phyloP scores from a whole-genome alignment of 2,888 invertebrate species.

The Cotesia congregata region DNA sequence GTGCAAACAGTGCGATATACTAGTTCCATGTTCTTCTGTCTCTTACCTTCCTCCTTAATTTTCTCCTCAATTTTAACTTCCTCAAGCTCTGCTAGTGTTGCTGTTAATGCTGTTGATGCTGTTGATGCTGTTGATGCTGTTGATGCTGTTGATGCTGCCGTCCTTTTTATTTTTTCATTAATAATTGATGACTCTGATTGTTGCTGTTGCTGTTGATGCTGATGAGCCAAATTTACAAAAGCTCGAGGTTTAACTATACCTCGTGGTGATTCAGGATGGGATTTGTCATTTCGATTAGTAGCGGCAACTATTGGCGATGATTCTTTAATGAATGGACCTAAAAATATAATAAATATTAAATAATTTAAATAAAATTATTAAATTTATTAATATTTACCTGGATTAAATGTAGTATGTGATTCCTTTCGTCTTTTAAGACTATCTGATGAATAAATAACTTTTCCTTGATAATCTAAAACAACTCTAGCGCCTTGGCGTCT shows the following conservation, averaged over 20 bases:
- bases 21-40: neutral
- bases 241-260: neutral
- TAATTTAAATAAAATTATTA: neutral
- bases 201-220: neutral
- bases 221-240: neutral
- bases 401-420: slow-evolving; percentile 88
- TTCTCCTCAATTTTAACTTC: no score
- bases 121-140: neutral
- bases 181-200: no score
- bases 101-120: neutral
- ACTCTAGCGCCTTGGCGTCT: slow-evolving; percentile 81
- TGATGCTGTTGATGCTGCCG: neutral
- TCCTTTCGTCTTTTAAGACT: slow-evolving; percentile 85
- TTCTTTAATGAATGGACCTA: neutral
- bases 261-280: neutral
- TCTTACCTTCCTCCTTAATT: neutral
- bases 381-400: slow-evolving; percentile 72
- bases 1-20: neutral
- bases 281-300: neutral
- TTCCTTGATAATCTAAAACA: slow-evolving; percentile 87
- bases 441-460: slow-evolving; percentile 90
- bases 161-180: no score
- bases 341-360: neutral
- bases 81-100: neutral
- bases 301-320: neutral